phyloP scores from a whole-genome alignment of 2,797 vertebrate genomes.

The Prunella strophiata region DNA sequence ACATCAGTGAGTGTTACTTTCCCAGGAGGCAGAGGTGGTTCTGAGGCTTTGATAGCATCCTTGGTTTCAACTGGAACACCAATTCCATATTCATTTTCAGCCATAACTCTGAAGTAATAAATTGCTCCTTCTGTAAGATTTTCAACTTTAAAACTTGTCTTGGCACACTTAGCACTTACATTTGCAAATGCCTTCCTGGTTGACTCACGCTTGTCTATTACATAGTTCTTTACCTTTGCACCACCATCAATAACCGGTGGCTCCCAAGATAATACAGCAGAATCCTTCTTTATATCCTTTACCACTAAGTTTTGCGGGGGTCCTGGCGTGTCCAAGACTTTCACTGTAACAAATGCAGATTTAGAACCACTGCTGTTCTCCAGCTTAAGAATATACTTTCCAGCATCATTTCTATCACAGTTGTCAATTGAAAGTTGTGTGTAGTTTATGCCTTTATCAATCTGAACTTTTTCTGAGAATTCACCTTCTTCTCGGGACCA shows the following conservation, averaged over 20 bases:
- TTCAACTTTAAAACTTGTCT: constrained; percentile 93
- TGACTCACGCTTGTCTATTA: constrained; percentile 98
- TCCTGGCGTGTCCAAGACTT: constrained; percentile 95
- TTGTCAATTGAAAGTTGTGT: constrained; percentile 95
- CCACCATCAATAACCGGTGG: constrained; percentile 93
- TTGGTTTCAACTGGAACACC: constrained; percentile 90
- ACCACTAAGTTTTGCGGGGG: constrained; percentile 90
- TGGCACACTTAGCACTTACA: constrained; percentile 90
- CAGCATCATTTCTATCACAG: constrained; percentile 94
- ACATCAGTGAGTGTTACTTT: constrained; percentile 93
- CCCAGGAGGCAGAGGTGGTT: constrained; percentile 92
- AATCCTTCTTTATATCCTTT: constrained; percentile 92
- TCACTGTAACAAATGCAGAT: constrained; percentile 92
- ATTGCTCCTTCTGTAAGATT: constrained; percentile 93
- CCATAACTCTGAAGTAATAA: constrained; percentile 99
- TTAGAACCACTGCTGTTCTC: constrained; percentile 93
- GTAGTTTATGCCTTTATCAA: constrained; percentile 89
- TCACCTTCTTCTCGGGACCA: constrained; percentile 95
- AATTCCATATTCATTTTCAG: constrained; percentile 97
- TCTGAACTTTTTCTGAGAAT: constrained; percentile 88
- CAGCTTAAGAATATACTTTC: constrained; percentile 90
- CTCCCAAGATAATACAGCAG: constrained; percentile 89
- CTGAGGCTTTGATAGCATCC: constrained; percentile 91
- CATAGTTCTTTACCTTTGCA: constrained; percentile 94
- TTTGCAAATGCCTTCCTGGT: constrained; percentile 97